Percentiles rank a stretch among this genome's conserved stretches.
Evolutionary conservation across 2,888 invertebrate species (phyloP).

Genomic region (Drosophila fulvimacula): DNA sequence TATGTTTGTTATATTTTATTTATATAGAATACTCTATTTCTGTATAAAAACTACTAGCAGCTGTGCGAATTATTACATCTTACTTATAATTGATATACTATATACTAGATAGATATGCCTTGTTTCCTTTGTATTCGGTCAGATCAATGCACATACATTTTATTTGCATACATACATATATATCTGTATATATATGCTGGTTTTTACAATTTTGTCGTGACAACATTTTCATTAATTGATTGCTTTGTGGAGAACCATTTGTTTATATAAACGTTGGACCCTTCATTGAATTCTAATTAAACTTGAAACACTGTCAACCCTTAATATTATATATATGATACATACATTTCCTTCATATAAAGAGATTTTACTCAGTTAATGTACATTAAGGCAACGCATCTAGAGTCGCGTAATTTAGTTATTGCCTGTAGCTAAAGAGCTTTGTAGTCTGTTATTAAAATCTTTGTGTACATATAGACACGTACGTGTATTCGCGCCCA

Average conservation of each 20-base stretch:
- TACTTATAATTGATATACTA: neutral
- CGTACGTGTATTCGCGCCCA: neutral
- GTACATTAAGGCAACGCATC: neutral
- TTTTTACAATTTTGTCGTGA: slow-evolving; percentile 9
- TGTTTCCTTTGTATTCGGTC: neutral
- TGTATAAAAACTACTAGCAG: neutral
- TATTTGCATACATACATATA: neutral
- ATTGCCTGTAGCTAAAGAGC: neutral
- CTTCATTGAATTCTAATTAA: neutral
- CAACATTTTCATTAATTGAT: slow-evolving; percentile 24
- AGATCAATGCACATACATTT: neutral
- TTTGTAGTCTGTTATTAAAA: neutral
- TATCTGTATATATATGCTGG: neutral
- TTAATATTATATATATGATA: neutral
- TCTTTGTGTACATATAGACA: neutral
- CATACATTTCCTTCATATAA: slow-evolving; percentile 3
- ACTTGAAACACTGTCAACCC: slow-evolving; percentile 1
- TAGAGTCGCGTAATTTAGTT: neutral
- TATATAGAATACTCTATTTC: neutral
- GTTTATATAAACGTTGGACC: slow-evolving; percentile 1
- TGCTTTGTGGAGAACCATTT: slow-evolving; percentile 5
- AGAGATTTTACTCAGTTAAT: slow-evolving; percentile 1
- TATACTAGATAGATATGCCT: neutral
- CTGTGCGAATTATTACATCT: neutral
- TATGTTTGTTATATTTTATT: neutral